Percentiles rank a stretch among this genome's conserved stretches.
These are phyloP conservation scores for Zosterops japonicus DNA, from an alignment of 2,113 vertebrate genomes.

Conservation along the genomic window DNA sequence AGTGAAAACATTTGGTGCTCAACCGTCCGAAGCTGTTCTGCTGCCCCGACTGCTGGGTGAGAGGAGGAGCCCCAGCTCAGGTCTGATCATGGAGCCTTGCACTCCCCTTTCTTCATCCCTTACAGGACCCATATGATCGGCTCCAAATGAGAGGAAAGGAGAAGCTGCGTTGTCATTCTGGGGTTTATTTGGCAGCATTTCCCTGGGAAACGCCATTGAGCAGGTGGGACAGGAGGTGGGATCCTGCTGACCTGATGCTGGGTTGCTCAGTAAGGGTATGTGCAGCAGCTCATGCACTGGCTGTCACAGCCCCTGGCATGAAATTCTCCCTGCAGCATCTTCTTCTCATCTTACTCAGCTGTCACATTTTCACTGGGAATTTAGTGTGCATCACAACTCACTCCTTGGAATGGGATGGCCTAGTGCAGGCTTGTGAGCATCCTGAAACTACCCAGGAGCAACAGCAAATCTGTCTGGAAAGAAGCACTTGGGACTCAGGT, in stretches of 20 bases:
- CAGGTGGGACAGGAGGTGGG: not conserved
- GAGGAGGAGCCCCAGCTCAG: not conserved
- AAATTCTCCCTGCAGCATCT: not conserved
- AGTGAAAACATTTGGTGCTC: not conserved
- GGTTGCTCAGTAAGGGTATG: accelerated
- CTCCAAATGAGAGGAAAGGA: accelerated
- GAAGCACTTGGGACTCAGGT: accelerated
- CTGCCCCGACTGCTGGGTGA: accelerated
- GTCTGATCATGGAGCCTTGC: accelerated
- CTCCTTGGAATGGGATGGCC: accelerated
- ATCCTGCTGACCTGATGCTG: accelerated
- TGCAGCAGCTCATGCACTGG: accelerated
- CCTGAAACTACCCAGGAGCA: not conserved
- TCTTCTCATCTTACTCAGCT: not conserved
- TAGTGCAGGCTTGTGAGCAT: not conserved
- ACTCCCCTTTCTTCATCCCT: accelerated
- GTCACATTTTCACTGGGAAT: not conserved
- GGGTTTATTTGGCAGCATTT: not conserved
- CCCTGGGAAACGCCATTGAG: accelerated
- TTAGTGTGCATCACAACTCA: not conserved
- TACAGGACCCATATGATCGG: too few relatives aligned
- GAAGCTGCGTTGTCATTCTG: not conserved
- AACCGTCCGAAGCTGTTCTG: not conserved
- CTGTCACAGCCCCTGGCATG: not conserved
- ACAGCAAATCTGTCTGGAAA: accelerated